These are phyloP conservation scores for Amblyjoppa proteus DNA, from an alignment of 2,888 invertebrate species.

Conservation along the genomic window DNA sequence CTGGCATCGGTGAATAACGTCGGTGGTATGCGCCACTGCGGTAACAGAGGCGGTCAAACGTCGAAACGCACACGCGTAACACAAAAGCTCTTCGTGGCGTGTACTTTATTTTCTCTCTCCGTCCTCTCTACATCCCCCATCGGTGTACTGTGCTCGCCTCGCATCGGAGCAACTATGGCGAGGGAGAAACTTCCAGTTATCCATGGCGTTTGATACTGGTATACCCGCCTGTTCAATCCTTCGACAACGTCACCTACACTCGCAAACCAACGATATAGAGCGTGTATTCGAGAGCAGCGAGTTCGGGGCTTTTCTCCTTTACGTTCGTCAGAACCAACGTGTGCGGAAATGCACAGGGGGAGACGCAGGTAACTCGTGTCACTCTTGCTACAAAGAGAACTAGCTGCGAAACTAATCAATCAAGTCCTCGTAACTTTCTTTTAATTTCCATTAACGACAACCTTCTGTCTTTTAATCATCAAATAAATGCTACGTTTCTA, in stretches of 20 bases:
- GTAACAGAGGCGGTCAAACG: constrained; percentile 70
- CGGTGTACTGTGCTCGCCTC: constrained; percentile 21
- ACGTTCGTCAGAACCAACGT: background rate
- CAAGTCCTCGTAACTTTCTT: background rate
- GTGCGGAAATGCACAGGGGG: background rate
- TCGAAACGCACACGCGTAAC: constrained; percentile 67
- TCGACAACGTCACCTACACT: constrained; percentile 12
- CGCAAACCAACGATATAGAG: background rate
- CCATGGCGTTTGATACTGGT: constrained; percentile 34
- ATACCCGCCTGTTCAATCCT: background rate
- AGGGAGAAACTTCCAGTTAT: constrained; percentile 36
- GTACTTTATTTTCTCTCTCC: constrained; percentile 34
- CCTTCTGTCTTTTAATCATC: too few relatives aligned
- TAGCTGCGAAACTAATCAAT: background rate
- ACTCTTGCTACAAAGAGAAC: background rate
- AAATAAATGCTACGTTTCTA: background rate
- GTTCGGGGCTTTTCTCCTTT: background rate
- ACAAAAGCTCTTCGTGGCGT: constrained; percentile 69
- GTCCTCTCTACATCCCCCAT: constrained; percentile 21
- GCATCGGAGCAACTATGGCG: constrained; percentile 16
- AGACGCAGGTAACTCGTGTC: background rate
- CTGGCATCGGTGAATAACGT: constrained; percentile 73
- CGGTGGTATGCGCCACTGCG: constrained; percentile 72
- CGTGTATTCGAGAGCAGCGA: constrained; percentile 1
- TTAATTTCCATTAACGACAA: too few relatives aligned